phyloP scores from a whole-genome alignment of 1,140 invertebrate genomes.

The Chironomus tepperi region DNA sequence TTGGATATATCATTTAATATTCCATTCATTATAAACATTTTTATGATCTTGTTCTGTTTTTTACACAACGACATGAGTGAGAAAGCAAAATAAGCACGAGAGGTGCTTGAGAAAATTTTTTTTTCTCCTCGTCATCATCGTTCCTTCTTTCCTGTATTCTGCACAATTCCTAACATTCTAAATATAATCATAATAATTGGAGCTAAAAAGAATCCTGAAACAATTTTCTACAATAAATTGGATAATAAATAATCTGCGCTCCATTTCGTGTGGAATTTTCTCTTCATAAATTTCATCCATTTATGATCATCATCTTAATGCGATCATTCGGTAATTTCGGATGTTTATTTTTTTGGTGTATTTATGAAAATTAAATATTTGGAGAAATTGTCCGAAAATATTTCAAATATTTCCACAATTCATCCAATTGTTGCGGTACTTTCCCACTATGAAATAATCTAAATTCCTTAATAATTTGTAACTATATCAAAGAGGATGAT shows the following conservation, averaged over 20 bases:
- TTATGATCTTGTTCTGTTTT: not conserved
- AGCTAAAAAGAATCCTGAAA: slow-evolving; percentile 4
- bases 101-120: not conserved
- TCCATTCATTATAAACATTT: slow-evolving; percentile 14
- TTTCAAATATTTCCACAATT: not conserved
- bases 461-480: not conserved
- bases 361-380: not conserved
- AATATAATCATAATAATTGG: not conserved
- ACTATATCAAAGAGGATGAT: not conserved
- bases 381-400: not conserved
- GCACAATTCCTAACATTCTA: not conserved
- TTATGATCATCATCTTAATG: too few relatives aligned
- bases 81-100: too few relatives aligned
- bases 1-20: slow-evolving; percentile 9
- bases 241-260: slow-evolving; percentile 13
- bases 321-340: too few relatives aligned
- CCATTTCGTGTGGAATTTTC: not conserved
- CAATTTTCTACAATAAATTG: slow-evolving; percentile 9
- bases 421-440: too few relatives aligned
- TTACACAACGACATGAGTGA: too few relatives aligned
- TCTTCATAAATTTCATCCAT: not conserved
- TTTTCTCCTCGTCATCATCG: not conserved
- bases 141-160: not conserved
- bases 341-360: too few relatives aligned
- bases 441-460: too few relatives aligned